phyloP scores from a whole-genome alignment of 2,113 vertebrate species.

The Trichechus manatus region DNA sequence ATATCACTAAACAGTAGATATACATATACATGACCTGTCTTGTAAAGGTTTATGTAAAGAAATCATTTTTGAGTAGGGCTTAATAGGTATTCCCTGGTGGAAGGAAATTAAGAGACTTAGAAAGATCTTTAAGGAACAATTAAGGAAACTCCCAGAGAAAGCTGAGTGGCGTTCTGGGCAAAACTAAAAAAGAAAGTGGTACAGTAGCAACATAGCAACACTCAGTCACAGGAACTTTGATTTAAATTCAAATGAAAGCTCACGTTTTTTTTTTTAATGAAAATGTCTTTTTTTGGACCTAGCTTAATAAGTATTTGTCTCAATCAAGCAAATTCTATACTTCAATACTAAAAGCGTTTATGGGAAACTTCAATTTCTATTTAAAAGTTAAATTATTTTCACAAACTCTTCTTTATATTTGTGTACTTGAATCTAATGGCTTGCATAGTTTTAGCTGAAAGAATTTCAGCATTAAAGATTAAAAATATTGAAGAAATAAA shows the following conservation, averaged over 20 bases:
- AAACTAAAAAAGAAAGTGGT: neutral
- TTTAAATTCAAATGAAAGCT: constrained; percentile 64
- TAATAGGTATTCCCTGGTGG: neutral
- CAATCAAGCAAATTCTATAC: constrained; percentile 74
- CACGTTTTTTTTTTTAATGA: neutral
- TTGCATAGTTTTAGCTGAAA: constrained; percentile 83
- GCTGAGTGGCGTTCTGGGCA: neutral
- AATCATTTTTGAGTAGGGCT: constrained; percentile 29
- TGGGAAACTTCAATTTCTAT: constrained; percentile 81
- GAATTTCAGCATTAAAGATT: constrained; percentile 82
- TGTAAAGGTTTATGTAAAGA: neutral
- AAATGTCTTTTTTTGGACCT: constrained; percentile 69
- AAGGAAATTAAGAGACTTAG: neutral
- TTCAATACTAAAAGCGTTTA: constrained; percentile 69
- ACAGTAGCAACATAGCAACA: neutral
- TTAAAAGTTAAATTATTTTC: constrained; percentile 85
- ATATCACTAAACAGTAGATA: neutral
- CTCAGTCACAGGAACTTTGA: neutral
- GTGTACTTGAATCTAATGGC: constrained; percentile 85
- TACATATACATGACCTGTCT: neutral
- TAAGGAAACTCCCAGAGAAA: neutral
- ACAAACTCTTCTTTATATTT: constrained; percentile 80
- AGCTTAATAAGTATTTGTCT: constrained; percentile 80
- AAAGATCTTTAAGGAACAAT: neutral
- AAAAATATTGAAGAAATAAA: constrained; percentile 81